phyloP scores from a whole-genome alignment of 35 echinoderm and acorn worm genomes.

The Patiria miniata region DNA sequence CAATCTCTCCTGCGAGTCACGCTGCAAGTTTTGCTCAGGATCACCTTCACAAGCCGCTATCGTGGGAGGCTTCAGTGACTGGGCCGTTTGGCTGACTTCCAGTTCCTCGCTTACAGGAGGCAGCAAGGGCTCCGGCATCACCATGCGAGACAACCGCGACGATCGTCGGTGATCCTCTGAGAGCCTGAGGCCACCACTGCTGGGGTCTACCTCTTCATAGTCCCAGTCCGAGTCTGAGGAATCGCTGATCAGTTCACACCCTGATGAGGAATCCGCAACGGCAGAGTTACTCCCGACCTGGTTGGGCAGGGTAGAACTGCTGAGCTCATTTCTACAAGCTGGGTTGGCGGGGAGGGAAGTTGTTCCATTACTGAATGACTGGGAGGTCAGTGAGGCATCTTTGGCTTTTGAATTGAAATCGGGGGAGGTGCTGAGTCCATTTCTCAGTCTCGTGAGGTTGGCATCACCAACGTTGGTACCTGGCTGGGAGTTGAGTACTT shows the following conservation, averaged over 20 bases:
- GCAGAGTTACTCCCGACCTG: no score
- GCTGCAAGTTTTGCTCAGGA: not conserved
- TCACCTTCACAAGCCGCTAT: not conserved
- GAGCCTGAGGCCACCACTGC: not conserved
- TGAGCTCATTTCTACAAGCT: no score
- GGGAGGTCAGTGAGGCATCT: no score
- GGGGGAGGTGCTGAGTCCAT: no score
- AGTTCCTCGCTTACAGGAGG: conserved; percentile 21
- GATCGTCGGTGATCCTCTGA: not conserved
- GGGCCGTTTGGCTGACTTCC: not conserved
- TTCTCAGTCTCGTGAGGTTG: no score
- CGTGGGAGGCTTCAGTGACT: not conserved
- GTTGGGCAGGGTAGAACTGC: no score
- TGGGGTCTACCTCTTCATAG: conserved; percentile 4
- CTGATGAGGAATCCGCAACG: not conserved
- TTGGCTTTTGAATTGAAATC: no score
- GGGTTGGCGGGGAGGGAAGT: no score
- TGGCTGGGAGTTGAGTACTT: no score
- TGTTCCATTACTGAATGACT: no score
- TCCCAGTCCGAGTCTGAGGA: conserved; percentile 12
- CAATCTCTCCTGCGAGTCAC: not conserved
- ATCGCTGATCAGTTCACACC: not conserved
- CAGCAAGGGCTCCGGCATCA: conserved; percentile 32
- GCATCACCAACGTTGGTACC: no score
- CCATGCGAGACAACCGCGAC: conserved; percentile 18